Base-by-base conservation (phyloP, 1,140 invertebrate species). In the Diachasmimorpha longicaudata region DNA sequence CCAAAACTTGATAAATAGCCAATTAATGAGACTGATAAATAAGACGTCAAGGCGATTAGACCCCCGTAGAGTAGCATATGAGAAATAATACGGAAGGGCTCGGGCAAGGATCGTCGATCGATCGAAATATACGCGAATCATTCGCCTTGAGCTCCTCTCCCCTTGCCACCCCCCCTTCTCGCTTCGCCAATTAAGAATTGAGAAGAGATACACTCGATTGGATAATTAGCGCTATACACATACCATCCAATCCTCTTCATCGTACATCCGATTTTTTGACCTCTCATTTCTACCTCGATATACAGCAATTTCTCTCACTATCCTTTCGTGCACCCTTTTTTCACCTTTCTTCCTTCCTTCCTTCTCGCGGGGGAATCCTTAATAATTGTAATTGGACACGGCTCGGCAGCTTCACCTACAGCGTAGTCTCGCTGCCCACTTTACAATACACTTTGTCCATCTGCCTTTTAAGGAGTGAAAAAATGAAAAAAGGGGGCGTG, bases 391-490 rank as follows among this genome's bases (percentile, higher is more conserved):
- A 89, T 88, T 89, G 87, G 87, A 89, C 86, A 88, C 86, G 87
- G 86, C 85, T 87, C 86, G 84, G 85, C 87, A 88, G 86, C 86
- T 86, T 88, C 87, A 87, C 87, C 87, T 89, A 88, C 86, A 87
- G 85, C 85, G 81, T 84, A 84, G 80, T 82, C 66, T 76, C 82
- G 87, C 87, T 89, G 87, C 87, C 87, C 86, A 89, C 88, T 89
- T 89, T 89, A 89, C 88, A 89, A 89, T 89, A 89, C 87, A 89
- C 87, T 89, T 88, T 88, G 87, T 89, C 88, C 88, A 88, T 89
- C 88, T 89, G 86, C 88, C 88, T 88, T 89, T 89, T 88, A 89
- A 88, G 86, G 88, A 88, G 86, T 86, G 86, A 88, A 89, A 89
- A 88, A 89, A 89, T 86, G 85, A 88, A 88, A 89, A 89, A 89